phyloP scores from a whole-genome alignment of 2,797 vertebrate species.

The Margarornis squamiger region DNA sequence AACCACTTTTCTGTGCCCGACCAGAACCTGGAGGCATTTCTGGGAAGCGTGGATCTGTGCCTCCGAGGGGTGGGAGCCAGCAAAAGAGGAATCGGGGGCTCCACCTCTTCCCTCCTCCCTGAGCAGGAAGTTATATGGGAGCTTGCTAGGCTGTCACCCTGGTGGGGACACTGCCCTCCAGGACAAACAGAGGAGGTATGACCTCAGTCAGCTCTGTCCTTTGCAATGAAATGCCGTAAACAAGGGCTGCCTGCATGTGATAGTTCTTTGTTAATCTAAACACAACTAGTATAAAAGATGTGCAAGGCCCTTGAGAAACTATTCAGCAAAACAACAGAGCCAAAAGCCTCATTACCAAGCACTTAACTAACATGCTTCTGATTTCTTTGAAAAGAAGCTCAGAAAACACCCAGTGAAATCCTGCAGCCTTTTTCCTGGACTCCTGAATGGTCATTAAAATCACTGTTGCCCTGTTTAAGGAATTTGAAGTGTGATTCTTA shows the following conservation, averaged over 20 bases:
- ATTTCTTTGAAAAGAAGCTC: conserved; percentile 15
- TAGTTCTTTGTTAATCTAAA: conserved; percentile 23
- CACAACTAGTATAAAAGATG: conserved; percentile 11
- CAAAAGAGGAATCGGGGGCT: not conserved
- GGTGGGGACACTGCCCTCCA: not conserved
- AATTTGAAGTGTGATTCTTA: not conserved
- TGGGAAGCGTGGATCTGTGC: not conserved
- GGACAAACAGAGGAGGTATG: conserved; percentile 30
- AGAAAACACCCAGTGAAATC: not conserved
- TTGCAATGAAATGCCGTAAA: not conserved
- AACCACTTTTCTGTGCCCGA: rapidly evolving
- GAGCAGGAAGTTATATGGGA: not conserved
- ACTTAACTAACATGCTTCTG: not conserved
- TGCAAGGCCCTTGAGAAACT: not conserved
- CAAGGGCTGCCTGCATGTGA: not conserved
- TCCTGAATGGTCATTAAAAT: not conserved
- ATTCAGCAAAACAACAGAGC: not conserved
- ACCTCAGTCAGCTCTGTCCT: not conserved
- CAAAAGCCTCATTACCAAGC: not conserved
- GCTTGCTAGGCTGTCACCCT: not conserved
- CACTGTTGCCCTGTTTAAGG: not conserved
- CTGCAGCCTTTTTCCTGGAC: not conserved
- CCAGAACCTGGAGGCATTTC: not conserved
- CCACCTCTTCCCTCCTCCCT: conserved; percentile 4
- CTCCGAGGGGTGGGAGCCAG: not conserved